These are phyloP conservation scores for Crossaster papposus DNA, from an alignment of 53 echinoderm and acorn worm species.

Conservation along the genomic window DNA sequence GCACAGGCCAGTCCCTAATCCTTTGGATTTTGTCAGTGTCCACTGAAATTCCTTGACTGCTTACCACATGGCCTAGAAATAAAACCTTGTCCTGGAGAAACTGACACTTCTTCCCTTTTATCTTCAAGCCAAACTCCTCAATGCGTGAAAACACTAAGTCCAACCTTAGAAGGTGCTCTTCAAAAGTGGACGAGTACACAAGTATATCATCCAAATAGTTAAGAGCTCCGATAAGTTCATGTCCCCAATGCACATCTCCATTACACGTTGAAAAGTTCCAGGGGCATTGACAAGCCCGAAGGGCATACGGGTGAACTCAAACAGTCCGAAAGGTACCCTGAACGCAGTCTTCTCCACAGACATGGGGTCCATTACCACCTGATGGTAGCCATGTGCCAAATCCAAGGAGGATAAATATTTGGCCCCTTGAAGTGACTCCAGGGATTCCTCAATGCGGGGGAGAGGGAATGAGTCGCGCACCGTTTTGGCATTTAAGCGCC, in stretches of 20 bases:
- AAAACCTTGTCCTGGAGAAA: neutral
- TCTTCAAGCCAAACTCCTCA: conserved; percentile 49
- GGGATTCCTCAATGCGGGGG: conserved; percentile 59
- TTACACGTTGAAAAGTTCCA: neutral
- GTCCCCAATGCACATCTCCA: too few relatives aligned
- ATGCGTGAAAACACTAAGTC: conserved; percentile 49
- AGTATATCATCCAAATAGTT: conserved; percentile 65
- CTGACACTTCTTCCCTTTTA: conserved; percentile 31
- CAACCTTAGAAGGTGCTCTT: conserved; percentile 56
- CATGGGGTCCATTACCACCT: neutral
- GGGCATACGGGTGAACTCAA: neutral
- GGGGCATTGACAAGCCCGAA: conserved; percentile 35
- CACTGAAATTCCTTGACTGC: neutral
- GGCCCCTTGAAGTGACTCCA: conserved; percentile 63
- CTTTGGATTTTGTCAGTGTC: neutral
- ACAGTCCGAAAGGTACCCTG: conserved; percentile 70
- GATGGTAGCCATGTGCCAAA: conserved; percentile 54
- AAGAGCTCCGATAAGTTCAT: neutral
- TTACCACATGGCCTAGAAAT: conserved; percentile 26
- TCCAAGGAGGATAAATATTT: too few relatives aligned
- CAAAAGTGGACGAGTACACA: conserved; percentile 46
- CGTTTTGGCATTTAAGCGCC: too few relatives aligned
- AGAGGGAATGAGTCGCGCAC: conserved; percentile 28
- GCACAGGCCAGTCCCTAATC: neutral
- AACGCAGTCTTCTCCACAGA: conserved; percentile 70